phyloP scores from a whole-genome alignment of 1,140 invertebrate genomes.

The Geopemphigus sp. region DNA sequence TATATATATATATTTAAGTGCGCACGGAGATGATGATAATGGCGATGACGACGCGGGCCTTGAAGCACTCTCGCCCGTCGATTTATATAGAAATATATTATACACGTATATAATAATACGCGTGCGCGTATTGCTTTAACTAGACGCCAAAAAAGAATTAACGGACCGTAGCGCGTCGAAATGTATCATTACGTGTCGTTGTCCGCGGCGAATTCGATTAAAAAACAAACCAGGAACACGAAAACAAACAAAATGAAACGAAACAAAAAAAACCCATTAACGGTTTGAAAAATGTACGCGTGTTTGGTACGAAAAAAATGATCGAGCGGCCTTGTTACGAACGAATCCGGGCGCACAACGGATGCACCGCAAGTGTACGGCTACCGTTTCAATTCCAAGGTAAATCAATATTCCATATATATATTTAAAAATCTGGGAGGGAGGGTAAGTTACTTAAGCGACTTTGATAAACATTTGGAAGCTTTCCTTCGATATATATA shows the following conservation, averaged over 20 bases:
- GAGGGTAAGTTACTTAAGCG: too few species aligned
- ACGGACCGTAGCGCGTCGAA: conserved; percentile 25
- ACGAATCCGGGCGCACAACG: not conserved
- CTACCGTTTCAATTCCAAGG: not conserved
- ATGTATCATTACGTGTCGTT: conserved; percentile 6
- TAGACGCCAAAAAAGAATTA: conserved; percentile 32
- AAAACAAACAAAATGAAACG: not conserved
- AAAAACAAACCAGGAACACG: not conserved
- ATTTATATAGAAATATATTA: too few species aligned
- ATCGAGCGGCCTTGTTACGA: not conserved
- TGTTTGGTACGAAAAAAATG: not conserved
- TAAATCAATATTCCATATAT: not conserved
- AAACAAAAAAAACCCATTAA: not conserved
- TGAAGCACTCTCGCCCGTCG: not conserved
- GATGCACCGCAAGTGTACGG: not conserved
- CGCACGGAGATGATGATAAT: not conserved
- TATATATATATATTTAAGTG: too few species aligned
- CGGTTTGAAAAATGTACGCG: conserved; percentile 14
- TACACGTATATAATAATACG: not conserved
- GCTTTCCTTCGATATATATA: too few species aligned
- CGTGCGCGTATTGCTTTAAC: not conserved
- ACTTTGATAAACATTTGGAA: too few species aligned
- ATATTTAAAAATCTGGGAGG: too few species aligned
- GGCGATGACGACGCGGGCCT: conserved; percentile 7
- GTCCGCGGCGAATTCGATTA: not conserved